Percentiles rank a stretch among this genome's conserved stretches.
These are phyloP conservation scores for Thalassophryne amazonica DNA, from an alignment of 2,797 vertebrate species.

Conservation along the genomic window DNA sequence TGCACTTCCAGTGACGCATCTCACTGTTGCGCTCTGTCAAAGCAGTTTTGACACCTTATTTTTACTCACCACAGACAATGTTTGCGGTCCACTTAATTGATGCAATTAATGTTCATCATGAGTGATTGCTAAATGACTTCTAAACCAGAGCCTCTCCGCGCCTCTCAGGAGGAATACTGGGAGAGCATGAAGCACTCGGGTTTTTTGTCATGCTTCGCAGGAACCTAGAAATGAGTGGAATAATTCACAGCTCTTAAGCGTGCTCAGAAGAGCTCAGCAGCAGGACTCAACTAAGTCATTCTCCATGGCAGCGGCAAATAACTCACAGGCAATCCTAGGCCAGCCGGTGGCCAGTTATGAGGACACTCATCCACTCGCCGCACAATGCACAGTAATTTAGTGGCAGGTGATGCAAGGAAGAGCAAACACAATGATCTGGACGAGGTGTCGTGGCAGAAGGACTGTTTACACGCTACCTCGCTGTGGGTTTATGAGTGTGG, in stretches of 20 bases:
- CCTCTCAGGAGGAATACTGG: constrained; percentile 67
- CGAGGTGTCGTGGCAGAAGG: constrained; percentile 56
- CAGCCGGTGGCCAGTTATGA: constrained; percentile 43
- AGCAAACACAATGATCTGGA: constrained; percentile 57
- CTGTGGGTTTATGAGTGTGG: constrained; percentile 45
- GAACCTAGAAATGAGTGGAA: constrained; percentile 73
- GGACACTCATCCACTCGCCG: constrained; percentile 53
- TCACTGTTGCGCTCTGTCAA: constrained; percentile 21
- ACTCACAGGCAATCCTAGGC: constrained; percentile 50
- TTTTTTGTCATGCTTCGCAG: constrained; percentile 73
- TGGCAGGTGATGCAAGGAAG: constrained; percentile 53
- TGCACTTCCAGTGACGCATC: background rate
- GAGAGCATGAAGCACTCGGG: constrained; percentile 64
- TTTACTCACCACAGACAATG: constrained; percentile 49
- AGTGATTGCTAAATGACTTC: constrained; percentile 66
- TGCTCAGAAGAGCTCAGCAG: constrained; percentile 67
- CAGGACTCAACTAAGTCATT: constrained; percentile 59
- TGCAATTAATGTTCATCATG: constrained; percentile 71
- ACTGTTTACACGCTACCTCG: constrained; percentile 49
- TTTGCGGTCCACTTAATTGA: constrained; percentile 67
- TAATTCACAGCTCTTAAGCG: constrained; percentile 72
- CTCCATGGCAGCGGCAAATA: constrained; percentile 41
- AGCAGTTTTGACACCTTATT: constrained; percentile 34
- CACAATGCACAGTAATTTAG: constrained; percentile 52
- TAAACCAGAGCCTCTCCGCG: constrained; percentile 58